Base-by-base conservation (phyloP, 2,888 invertebrate species). In the Machimus atricapillus region DNA sequence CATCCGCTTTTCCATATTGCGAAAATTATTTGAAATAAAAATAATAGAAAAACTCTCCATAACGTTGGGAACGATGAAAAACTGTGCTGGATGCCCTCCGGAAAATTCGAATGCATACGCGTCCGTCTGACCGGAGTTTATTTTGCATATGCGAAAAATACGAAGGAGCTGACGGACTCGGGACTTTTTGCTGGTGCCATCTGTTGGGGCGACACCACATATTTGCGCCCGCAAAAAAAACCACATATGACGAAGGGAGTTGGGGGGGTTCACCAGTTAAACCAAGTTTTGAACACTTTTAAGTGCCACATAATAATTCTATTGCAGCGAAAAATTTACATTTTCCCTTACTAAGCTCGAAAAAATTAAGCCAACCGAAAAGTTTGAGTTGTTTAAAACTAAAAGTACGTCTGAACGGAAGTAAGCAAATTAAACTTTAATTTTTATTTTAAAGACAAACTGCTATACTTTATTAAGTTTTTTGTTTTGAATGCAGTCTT, bases 1-100 rank as follows among this genome's bases (percentile, higher is more conserved):
- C 86, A 77, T 85, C 73, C 85, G 85, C 74, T 86, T 86, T 86
- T 86, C 34, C 86, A 56, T 34, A 85, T 77, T 86, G 56, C 76
- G 86, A 77, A 86, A 86, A 86, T 86, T 86, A 86, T 86, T 86
- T 86, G 86, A 86, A 86, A 74, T 77, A 56, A 52, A 86, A 76
- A 86, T 86, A 77, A 86, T 77, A 86, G 86, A 86, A 86, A 76
- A 31, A 56, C 7, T 66, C 7, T 66, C 66, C 23, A 23, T 34
- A 34, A 34, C 34, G 66, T 66, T 46, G 19, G 77, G 77, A 37
- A 74, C 31, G 37, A 56, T 52, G 52, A 77, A 86, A 86, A 77
- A 77, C 77, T 77, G 56, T 16, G 52, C 46, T 46, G 43, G 43
- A 8, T 2, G 4, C 40, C 56, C 86, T 85, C 85, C 85, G 85